phyloP scores from a whole-genome alignment of 2,888 invertebrate species.

The Brachypalpus laphriformis region DNA sequence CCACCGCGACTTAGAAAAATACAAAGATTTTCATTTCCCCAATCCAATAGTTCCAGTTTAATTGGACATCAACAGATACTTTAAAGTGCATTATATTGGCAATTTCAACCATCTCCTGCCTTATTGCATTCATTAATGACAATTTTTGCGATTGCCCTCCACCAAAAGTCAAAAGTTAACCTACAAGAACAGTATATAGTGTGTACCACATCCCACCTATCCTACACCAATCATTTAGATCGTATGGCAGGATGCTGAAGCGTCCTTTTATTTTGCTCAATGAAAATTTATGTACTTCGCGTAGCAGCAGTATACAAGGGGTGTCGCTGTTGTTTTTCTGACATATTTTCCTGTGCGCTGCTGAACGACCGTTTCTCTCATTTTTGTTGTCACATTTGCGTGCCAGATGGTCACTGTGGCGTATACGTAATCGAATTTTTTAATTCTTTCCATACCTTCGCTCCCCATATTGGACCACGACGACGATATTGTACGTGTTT shows the following conservation, averaged over 20 bases:
- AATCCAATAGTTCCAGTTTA: background rate
- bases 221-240: constrained; percentile 3
- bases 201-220: background rate
- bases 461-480: background rate
- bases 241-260: constrained; percentile 33
- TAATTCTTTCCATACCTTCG: constrained; percentile 39
- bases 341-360: constrained; percentile 4
- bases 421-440: constrained; percentile 70
- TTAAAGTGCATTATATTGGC: constrained; percentile 8
- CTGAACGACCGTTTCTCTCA: background rate
- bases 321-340: background rate
- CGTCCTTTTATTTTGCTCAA: constrained; percentile 40
- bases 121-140: constrained; percentile 4
- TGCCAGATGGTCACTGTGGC: constrained; percentile 60
- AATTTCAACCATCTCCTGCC: background rate
- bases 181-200: background rate
- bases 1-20: too few relatives aligned
- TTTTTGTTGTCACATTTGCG: constrained; percentile 21
- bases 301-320: background rate
- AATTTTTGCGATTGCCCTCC: background rate
- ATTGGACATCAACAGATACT: constrained; percentile 7
- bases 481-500: constrained; percentile 20
- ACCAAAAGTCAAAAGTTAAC: background rate
- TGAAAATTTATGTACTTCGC: constrained; percentile 50
- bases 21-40: background rate